phyloP scores from a whole-genome alignment of 2,888 invertebrate species.

The Crocallis elinguaria region DNA sequence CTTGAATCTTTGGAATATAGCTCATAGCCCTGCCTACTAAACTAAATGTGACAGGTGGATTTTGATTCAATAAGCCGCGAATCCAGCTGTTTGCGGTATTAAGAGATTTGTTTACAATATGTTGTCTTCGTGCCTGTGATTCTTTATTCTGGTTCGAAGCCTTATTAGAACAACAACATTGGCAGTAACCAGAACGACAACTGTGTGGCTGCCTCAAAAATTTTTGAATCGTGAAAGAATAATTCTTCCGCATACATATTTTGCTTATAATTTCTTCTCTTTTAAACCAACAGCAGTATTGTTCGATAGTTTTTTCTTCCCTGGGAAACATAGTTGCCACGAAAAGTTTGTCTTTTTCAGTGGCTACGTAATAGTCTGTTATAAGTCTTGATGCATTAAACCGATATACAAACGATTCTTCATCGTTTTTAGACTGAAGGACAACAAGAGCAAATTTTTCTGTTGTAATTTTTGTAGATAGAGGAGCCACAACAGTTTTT shows the following conservation, averaged over 20 bases:
- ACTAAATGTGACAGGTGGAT: background rate
- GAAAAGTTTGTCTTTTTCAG: constrained; percentile 4
- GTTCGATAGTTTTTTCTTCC: constrained; percentile 9
- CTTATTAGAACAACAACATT: constrained; percentile 42
- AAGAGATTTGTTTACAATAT: constrained; percentile 1
- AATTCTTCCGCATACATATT: constrained; percentile 6
- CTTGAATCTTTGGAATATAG: constrained; percentile 9
- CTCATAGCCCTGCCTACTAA: constrained; percentile 22
- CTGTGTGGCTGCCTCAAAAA: constrained; percentile 39
- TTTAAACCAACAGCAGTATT: constrained; percentile 51
- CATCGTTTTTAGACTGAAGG: background rate
- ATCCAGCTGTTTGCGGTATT: background rate
- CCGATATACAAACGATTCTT: constrained; percentile 2
- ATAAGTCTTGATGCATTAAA: constrained; percentile 4
- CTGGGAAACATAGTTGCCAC: constrained; percentile 6
- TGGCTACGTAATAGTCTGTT: constrained; percentile 18
- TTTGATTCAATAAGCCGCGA: constrained; percentile 2
- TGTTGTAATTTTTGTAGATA: background rate
- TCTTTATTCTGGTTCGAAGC: background rate
- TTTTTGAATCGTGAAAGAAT: constrained; percentile 2
- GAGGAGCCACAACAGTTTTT: background rate
- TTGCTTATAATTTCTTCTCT: constrained; percentile 33
- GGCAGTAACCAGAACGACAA: constrained; percentile 37
- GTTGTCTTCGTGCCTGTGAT: background rate
- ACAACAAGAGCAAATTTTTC: constrained; percentile 12